Percentiles rank a stretch among this genome's conserved stretches.
Evolutionary conservation across 2,888 invertebrate genomes (phyloP).

Genomic region (Drosophila mercatorum): DNA sequence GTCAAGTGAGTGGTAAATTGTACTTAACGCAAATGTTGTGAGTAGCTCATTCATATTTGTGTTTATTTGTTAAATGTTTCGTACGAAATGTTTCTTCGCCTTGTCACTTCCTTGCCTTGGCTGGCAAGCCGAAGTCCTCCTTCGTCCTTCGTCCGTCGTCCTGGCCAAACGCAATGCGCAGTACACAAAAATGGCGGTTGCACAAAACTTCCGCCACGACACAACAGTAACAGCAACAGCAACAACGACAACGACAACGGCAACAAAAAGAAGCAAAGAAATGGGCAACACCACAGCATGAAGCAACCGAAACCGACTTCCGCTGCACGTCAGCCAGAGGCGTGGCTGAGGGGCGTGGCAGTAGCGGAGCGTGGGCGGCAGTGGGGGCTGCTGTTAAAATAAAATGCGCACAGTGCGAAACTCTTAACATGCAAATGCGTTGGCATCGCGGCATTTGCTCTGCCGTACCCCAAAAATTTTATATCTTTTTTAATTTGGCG

Average conservation of each 20-base stretch:
- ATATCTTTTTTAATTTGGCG: conserved; percentile 72
- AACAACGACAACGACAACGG: neutral
- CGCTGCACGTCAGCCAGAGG: conserved; percentile 50
- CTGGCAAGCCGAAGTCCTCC: conserved; percentile 4
- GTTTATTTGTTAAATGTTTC: conserved; percentile 51
- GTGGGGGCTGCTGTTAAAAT: conserved; percentile 27
- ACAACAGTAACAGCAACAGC: neutral
- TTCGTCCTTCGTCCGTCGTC: neutral
- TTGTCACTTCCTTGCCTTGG: conserved; percentile 14
- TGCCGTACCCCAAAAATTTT: conserved; percentile 40
- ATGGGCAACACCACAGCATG: conserved; percentile 40
- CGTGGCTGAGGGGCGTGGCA: conserved; percentile 17
- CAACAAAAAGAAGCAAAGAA: conserved; percentile 24
- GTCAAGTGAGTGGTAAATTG: conserved; percentile 38
- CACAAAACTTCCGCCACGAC: conserved; percentile 67
- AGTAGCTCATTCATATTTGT: conserved; percentile 46
- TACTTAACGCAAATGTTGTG: conserved; percentile 34
- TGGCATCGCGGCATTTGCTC: conserved; percentile 29
- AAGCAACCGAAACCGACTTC: conserved; percentile 46
- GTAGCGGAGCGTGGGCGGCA: conserved; percentile 8
- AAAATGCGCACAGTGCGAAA: conserved; percentile 75
- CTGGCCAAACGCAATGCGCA: conserved; percentile 35
- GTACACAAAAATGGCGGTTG: conserved; percentile 64
- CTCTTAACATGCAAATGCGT: conserved; percentile 77
- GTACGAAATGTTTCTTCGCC: conserved; percentile 25